These are phyloP conservation scores for Heliconius cydno DNA, from an alignment of 2,888 invertebrate species.

Conservation along the genomic window DNA sequence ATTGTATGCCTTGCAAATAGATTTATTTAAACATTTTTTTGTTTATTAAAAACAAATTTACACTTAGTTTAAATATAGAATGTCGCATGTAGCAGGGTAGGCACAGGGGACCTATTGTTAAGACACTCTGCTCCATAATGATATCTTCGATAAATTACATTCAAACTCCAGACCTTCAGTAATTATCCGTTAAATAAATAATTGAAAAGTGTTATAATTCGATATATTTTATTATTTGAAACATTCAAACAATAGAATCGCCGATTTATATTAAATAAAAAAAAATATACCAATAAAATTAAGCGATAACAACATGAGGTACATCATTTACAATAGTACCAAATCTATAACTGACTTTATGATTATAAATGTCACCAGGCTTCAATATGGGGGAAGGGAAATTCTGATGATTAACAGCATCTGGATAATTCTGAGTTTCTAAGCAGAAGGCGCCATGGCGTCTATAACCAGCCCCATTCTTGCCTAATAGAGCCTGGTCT, in stretches of 20 bases:
- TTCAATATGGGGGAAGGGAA: constrained; percentile 88
- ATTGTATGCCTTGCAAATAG: no score
- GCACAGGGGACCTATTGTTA: no score
- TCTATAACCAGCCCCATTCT: constrained; percentile 81
- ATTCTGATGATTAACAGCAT: constrained; percentile 91
- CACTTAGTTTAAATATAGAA: no score
- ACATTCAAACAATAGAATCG: background rate
- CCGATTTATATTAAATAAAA: background rate
- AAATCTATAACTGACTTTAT: constrained; percentile 88
- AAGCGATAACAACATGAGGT: constrained; percentile 50
- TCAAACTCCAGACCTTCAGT: no score
- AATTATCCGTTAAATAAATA: background rate
- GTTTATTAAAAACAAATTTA: no score
- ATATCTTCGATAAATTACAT: no score
- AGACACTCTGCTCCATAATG: no score
- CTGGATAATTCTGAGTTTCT: constrained; percentile 96
- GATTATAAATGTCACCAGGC: constrained; percentile 88
- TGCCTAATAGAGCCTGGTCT: constrained; percentile 68
- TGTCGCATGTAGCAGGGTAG: no score
- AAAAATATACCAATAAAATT: background rate
- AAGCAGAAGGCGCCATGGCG: constrained; percentile 93
- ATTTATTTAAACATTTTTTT: no score
- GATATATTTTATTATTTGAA: no score
- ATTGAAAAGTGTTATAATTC: background rate
- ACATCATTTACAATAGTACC: constrained; percentile 62